Conservation (phyloP, 1,140 invertebrate genomes). For the Zophobas atratus region DNA sequence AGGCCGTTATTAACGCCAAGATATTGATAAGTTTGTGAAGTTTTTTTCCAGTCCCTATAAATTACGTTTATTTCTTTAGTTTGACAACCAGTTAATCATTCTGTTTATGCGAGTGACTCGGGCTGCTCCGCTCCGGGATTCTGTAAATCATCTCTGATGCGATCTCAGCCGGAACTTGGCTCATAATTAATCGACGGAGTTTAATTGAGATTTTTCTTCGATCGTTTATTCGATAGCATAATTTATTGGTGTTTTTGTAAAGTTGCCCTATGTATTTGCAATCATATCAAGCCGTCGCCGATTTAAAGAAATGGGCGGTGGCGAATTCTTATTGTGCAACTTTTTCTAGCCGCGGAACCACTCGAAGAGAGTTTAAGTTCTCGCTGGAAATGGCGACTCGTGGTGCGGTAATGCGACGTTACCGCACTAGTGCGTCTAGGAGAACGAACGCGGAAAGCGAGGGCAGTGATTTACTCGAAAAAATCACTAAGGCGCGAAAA, state of each 20-base stretch:
- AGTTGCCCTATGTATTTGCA: constrained; percentile 55
- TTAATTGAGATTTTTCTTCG: constrained; percentile 66
- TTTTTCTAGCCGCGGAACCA: too few relatives aligned
- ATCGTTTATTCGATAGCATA: constrained; percentile 62
- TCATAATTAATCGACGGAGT: constrained; percentile 61
- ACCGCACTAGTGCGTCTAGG: too few relatives aligned
- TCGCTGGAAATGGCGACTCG: too few relatives aligned
- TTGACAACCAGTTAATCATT: constrained; percentile 67
- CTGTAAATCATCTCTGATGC: constrained; percentile 64
- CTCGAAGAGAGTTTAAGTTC: too few relatives aligned
- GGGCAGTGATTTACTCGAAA: too few relatives aligned
- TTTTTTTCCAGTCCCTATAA: constrained; percentile 65
- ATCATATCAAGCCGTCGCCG: constrained; percentile 53
- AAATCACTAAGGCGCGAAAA: too few relatives aligned
- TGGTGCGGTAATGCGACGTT: too few relatives aligned
- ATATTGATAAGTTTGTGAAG: constrained; percentile 67
- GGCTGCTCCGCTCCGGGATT: constrained; percentile 59
- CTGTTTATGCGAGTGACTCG: constrained; percentile 67
- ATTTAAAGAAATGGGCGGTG: constrained; percentile 50
- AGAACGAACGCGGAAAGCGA: too few relatives aligned
- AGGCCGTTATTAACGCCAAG: constrained; percentile 67
- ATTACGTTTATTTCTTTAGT: constrained; percentile 68
- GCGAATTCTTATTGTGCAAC: background rate
- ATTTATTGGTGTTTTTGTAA: constrained; percentile 62
- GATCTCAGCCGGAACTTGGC: constrained; percentile 63